A percentile compares a stretch with the other conserved stretches of the same genome.
Conservation (phyloP, 2,888 invertebrate genomes). For the Spodoptera exigua region DNA sequence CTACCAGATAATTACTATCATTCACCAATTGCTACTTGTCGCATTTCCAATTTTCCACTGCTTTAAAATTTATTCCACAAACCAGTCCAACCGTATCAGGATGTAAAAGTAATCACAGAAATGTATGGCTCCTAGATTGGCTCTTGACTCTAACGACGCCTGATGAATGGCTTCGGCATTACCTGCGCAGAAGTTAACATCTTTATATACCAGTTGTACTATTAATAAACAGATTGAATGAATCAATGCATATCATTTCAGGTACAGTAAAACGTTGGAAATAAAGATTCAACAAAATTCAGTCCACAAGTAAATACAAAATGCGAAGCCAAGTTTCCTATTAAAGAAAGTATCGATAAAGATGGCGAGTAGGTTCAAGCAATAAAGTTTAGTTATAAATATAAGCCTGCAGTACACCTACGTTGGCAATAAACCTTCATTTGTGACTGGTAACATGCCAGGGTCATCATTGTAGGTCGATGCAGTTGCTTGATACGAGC, state of each 20-base stretch:
- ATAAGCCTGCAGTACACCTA: constrained; percentile 58
- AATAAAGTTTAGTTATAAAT: constrained; percentile 54
- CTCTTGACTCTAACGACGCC: constrained; percentile 44
- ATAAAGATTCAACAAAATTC: constrained; percentile 16
- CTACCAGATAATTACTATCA: constrained; percentile 66
- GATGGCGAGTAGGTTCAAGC: constrained; percentile 43
- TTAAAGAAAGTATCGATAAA: constrained; percentile 55
- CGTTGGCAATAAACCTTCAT: constrained; percentile 62
- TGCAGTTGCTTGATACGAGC: constrained; percentile 62
- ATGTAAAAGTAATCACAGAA: constrained; percentile 47
- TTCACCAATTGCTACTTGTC: constrained; percentile 64
- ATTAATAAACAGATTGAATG: constrained; percentile 37
- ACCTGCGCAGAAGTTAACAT: constrained; percentile 41
- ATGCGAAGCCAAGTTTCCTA: constrained; percentile 52
- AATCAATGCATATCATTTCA: constrained; percentile 40
- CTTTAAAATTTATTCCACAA: constrained; percentile 48
- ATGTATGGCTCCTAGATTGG: constrained; percentile 43
- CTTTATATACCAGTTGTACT: constrained; percentile 38
- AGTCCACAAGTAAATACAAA: constrained; percentile 18
- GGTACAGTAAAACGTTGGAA: constrained; percentile 24
- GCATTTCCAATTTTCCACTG: constrained; percentile 56
- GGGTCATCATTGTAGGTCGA: constrained; percentile 68
- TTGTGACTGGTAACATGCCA: constrained; percentile 63
- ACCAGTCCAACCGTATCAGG: constrained; percentile 48
- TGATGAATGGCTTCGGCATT: constrained; percentile 50